These are phyloP conservation scores for Phycodurus eques DNA, from an alignment of 2,113 vertebrate genomes.

Conservation along the genomic window DNA sequence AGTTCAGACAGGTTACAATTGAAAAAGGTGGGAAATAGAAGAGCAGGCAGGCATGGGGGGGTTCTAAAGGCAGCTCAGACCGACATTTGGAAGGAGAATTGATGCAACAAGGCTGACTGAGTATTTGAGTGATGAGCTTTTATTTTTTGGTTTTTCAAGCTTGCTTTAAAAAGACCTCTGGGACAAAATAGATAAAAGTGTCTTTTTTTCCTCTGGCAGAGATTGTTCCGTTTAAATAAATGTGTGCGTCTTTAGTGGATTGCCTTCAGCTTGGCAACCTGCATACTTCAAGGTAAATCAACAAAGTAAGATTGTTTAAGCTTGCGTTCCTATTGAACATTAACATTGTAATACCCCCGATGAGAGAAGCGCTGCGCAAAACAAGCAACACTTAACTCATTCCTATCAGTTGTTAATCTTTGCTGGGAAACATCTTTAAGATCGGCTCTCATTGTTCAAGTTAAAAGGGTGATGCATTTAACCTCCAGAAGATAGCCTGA, in stretches of 20 bases:
- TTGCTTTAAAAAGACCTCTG: slow-evolving; percentile 24
- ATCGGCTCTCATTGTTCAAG: background rate
- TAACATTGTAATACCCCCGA: background rate
- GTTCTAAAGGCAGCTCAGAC: slow-evolving; percentile 17
- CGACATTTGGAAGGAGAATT: slow-evolving; percentile 18
- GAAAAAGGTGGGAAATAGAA: slow-evolving; percentile 21
- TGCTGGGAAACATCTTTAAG: background rate
- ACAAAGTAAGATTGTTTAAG: background rate
- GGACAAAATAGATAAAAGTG: slow-evolving; percentile 31
- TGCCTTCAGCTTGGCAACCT: slow-evolving; percentile 18
- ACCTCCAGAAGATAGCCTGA: background rate
- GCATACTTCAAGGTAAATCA: slow-evolving; percentile 12
- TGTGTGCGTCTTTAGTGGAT: slow-evolving; percentile 26
- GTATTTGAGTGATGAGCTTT: slow-evolving; percentile 20
- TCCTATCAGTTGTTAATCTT: background rate
- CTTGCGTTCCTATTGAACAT: background rate
- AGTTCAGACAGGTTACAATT: slow-evolving; percentile 20
- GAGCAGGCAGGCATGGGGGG: slow-evolving; percentile 7
- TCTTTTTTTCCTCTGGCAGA: slow-evolving; percentile 23
- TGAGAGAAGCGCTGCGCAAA: background rate
- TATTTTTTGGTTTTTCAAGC: slow-evolving; percentile 25
- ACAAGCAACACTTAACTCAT: background rate
- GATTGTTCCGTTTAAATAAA: slow-evolving; percentile 25
- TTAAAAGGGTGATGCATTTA: background rate
- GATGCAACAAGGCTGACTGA: slow-evolving; percentile 19